Conservation (phyloP, 2,888 invertebrate species). For the Papilio protenor region DNA sequence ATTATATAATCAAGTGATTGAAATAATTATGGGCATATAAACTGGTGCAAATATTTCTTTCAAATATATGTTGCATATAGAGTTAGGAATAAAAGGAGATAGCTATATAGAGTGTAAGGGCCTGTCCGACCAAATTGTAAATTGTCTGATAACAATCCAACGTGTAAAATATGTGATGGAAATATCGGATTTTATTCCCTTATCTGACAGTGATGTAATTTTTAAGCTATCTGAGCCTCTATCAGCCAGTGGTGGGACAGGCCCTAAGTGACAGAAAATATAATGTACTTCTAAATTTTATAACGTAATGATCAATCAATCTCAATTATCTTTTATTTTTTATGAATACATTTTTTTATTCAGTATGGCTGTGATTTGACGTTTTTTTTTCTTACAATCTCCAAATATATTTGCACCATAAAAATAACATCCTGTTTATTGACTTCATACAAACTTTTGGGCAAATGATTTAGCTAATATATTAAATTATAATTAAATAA, state of each 20-base stretch:
- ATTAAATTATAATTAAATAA: background rate
- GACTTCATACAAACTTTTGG: background rate
- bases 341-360: too few relatives aligned
- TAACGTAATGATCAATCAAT: too few relatives aligned
- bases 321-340: too few relatives aligned
- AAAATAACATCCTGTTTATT: background rate
- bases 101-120: background rate
- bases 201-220: too few relatives aligned
- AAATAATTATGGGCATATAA: conserved; percentile 7
- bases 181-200: too few relatives aligned
- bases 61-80: background rate
- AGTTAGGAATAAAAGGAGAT: background rate
- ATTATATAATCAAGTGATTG: background rate
- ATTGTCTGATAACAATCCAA: too few relatives aligned
- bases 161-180: too few relatives aligned
- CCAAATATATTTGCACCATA: background rate
- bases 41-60: conserved; percentile 37
- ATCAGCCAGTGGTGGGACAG: too few relatives aligned
- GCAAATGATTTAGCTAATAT: background rate
- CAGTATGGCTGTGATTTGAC: conserved; percentile 12
- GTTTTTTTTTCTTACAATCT: background rate
- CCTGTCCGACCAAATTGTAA: too few relatives aligned
- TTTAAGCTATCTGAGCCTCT: too few relatives aligned
- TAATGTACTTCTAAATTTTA: too few relatives aligned
- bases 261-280: too few relatives aligned